Conservation (phyloP, 1,140 invertebrate species). For the Drosophila chauvacae region DNA sequence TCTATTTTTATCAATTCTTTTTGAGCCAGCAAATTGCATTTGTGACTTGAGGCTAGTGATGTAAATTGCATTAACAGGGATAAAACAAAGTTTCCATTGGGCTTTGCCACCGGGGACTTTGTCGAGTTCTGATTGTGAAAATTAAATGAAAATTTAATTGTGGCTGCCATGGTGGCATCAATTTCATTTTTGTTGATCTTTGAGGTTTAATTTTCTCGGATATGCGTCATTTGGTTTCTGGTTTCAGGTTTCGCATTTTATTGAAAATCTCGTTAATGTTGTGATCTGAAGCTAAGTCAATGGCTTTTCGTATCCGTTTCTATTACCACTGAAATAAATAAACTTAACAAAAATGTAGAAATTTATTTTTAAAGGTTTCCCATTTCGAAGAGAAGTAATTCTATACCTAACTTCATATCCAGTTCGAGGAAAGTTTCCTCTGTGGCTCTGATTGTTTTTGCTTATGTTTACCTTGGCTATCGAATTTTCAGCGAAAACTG, state of each 20-base stretch:
- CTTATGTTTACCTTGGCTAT: background rate
- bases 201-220: slow-evolving; percentile 8
- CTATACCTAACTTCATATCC: background rate
- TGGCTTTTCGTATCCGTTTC: background rate
- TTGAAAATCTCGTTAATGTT: background rate
- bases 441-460: background rate
- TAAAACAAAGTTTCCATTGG: slow-evolving; percentile 8
- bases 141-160: slow-evolving; percentile 29
- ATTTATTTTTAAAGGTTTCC: background rate
- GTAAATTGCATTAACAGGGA: slow-evolving; percentile 35
- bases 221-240: background rate
- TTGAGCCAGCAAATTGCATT: slow-evolving; percentile 14
- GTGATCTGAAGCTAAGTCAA: background rate
- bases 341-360: background rate
- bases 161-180: slow-evolving; percentile 8
- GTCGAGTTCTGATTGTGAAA: slow-evolving; percentile 12
- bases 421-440: background rate
- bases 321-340: background rate
- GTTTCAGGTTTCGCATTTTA: background rate
- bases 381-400: background rate
- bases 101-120: slow-evolving; percentile 6
- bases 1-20: background rate
- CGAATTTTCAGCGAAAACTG: slow-evolving; percentile 6
- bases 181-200: slow-evolving; percentile 11
- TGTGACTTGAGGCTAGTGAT: background rate